These are phyloP conservation scores for Empidonax alnorum DNA, from an alignment of 2,113 vertebrate genomes.

Conservation along the genomic window DNA sequence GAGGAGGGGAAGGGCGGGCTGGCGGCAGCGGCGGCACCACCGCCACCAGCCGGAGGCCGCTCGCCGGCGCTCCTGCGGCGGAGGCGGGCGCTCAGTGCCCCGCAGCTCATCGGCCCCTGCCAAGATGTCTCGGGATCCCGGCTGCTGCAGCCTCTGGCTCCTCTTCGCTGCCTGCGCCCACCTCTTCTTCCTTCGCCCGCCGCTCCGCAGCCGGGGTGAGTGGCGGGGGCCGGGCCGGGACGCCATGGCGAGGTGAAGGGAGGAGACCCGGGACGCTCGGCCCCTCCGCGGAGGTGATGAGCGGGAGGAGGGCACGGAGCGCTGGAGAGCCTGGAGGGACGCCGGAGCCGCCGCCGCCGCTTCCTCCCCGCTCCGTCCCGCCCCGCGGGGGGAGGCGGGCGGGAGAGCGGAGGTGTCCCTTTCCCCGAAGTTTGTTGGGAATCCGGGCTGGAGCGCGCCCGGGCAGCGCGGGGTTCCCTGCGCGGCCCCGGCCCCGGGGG, in stretches of 20 bases:
- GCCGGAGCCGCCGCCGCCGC: neutral
- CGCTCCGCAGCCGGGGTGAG: conserved; percentile 49
- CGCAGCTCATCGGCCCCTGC: neutral
- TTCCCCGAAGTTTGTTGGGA: conserved; percentile 42
- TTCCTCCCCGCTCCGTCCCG: neutral
- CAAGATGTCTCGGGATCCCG: conserved; percentile 30
- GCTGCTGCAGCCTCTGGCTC: neutral
- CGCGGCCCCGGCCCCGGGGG: neutral
- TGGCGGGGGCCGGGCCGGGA: conserved; percentile 3
- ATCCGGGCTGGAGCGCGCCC: neutral
- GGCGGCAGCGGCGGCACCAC: neutral
- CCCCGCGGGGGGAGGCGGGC: neutral
- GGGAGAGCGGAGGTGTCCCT: neutral
- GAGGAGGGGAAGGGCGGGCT: neutral
- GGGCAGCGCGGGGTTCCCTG: neutral
- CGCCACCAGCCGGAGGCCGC: conserved; percentile 29
- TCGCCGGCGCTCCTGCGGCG: neutral
- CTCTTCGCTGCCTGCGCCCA: neutral
- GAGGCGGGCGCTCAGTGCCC: neutral
- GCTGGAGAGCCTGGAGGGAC: neutral
- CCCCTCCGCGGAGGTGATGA: neutral
- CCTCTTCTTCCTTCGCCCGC: neutral
- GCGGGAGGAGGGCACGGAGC: neutral
- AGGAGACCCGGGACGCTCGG: neutral
- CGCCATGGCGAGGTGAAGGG: conserved; percentile 10